Evolutionary conservation across 2,113 vertebrate species (phyloP), one percentile per base, ranked within the genome.

Genomic region (Oreochromis niloticus): DNA sequence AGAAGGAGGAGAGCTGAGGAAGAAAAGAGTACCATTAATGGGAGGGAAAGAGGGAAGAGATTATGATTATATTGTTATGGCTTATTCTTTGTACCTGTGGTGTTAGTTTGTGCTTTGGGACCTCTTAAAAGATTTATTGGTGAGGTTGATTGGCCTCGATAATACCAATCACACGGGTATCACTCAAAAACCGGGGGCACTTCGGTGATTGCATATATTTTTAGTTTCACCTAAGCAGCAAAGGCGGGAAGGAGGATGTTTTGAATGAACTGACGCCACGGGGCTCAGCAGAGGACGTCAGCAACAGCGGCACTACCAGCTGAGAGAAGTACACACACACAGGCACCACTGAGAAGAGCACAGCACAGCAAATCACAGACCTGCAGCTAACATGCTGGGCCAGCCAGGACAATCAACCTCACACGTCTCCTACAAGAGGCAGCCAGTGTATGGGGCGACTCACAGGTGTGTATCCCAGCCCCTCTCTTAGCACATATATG

Each of bases 401-500:
- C 96, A 92, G 94, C 91, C 95, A 93, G 95, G 96, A 94, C 96
- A 96, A 95, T 94, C 96, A 85, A 93, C 94, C 85, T 95, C 95
- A 94, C 96, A 96, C 78, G 9, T 95, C 90, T 89, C 95, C 93
- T 93, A 94, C 3, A 95, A 89, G 48, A 96, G 96, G 92, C 96
- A 96, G 92, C 96, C 96, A n/a, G 95, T 96, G 94, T 96, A 95
- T 94, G 95, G 94, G 90, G 93, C 95, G 88, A 90, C 96, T 89
- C 95, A 93, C 97, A 98, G 98, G 98, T 99, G 96, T 95, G 97
- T 97, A 95, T 94, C 46, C 34, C 80, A 46, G 85, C 83, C 43
- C 43, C 59, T 86, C 80, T 82, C 10, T 73, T 83, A 9, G 16
- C 66, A 88, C 56, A 22, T 88, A 86, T 84, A 81, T 61, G 81